Conservation (phyloP, 2,888 invertebrate species). For the Chloroclystis v-ata region DNA sequence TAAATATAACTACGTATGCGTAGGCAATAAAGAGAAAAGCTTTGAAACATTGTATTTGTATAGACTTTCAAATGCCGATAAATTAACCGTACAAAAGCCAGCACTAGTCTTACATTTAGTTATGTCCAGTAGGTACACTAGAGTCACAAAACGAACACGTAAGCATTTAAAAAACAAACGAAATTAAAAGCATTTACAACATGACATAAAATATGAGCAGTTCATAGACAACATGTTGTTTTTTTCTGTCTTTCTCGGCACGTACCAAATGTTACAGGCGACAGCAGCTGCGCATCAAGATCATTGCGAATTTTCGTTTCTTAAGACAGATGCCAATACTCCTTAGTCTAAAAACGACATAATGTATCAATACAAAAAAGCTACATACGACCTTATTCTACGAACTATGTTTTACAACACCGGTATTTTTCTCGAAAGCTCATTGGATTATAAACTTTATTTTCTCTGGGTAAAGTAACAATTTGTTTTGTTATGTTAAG, state of each 20-base stretch:
- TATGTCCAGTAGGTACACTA: no score
- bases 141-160: no score
- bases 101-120: no score
- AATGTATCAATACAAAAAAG: slow-evolving; percentile 20
- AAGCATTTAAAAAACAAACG: neutral
- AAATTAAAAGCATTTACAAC: slow-evolving; percentile 12
- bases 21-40: no score
- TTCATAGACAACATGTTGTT: slow-evolving; percentile 38
- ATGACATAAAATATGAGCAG: slow-evolving; percentile 19
- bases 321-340: slow-evolving; percentile 47
- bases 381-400: slow-evolving; percentile 23
- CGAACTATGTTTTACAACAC: slow-evolving; percentile 10
- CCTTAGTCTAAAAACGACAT: slow-evolving; percentile 30
- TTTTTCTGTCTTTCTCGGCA: slow-evolving; percentile 56
- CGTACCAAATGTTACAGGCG: slow-evolving; percentile 68
- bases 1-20: no score
- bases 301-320: slow-evolving; percentile 63
- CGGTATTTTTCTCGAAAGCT: slow-evolving; percentile 12
- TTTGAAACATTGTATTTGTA: no score
- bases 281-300: slow-evolving; percentile 59
- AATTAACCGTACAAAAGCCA: no score
- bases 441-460: slow-evolving; percentile 10
- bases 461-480: slow-evolving; percentile 6
- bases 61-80: no score
- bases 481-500: slow-evolving; percentile 10